These are phyloP conservation scores for Ellobium chinense DNA, from an alignment of 2,888 invertebrate genomes.

Conservation along the genomic window DNA sequence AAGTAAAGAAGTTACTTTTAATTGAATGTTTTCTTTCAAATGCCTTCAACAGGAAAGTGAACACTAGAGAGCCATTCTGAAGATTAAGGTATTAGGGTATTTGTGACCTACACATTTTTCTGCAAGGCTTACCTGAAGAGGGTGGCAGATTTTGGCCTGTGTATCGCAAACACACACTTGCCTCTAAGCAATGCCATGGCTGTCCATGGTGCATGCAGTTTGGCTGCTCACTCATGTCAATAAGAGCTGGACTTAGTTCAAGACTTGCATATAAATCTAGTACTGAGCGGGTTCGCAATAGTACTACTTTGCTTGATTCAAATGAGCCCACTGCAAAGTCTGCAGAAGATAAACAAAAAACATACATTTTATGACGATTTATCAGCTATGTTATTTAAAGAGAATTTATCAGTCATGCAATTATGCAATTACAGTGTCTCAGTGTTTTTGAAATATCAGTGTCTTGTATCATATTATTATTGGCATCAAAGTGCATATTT, in stretches of 20 bases:
- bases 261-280: slow-evolving; percentile 53
- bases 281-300: slow-evolving; percentile 60
- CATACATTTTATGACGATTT: too few species aligned
- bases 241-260: slow-evolving; percentile 39
- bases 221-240: slow-evolving; percentile 40
- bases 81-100: too few species aligned
- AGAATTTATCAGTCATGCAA: neutral
- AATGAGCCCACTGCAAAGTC: slow-evolving; percentile 65
- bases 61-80: too few species aligned
- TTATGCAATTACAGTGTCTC: neutral
- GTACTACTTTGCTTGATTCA: slow-evolving; percentile 58
- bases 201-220: slow-evolving; percentile 47
- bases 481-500: too few species aligned
- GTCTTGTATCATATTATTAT: too few species aligned
- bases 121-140: slow-evolving; percentile 51
- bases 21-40: too few species aligned
- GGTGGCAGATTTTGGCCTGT: slow-evolving; percentile 49
- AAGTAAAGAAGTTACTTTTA: too few species aligned
- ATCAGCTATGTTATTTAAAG: too few species aligned
- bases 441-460: too few species aligned
- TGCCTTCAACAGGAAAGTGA: too few species aligned
- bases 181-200: slow-evolving; percentile 46
- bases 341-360: slow-evolving; percentile 31
- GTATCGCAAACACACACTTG: slow-evolving; percentile 50
- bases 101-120: too few species aligned